These are phyloP conservation scores for Polietes domitor DNA, from an alignment of 2,888 invertebrate genomes.

Conservation along the genomic window DNA sequence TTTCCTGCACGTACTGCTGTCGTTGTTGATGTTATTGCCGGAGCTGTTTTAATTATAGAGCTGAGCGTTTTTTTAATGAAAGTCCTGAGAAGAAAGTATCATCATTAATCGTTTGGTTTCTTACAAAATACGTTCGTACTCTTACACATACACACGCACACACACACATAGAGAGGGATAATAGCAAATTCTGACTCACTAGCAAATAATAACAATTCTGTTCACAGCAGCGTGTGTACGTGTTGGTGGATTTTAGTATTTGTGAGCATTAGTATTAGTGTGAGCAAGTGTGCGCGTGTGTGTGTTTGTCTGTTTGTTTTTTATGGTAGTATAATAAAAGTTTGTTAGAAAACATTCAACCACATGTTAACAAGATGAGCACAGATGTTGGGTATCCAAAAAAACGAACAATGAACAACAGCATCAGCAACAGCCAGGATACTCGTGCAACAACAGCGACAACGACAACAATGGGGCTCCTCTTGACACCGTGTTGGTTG, in stretches of 20 bases:
- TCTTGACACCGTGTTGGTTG: no score
- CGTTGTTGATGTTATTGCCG: constrained; percentile 39
- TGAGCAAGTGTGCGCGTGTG: constrained; percentile 7
- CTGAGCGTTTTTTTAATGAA: constrained; percentile 45
- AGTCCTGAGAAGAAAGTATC: constrained; percentile 32
- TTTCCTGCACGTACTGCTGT: neutral
- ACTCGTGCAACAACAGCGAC: neutral
- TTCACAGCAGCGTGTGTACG: neutral
- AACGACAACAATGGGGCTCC: neutral
- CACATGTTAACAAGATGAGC: constrained; percentile 59
- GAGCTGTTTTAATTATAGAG: constrained; percentile 59
- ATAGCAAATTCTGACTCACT: neutral
- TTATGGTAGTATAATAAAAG: constrained; percentile 58
- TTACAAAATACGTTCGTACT: constrained; percentile 9
- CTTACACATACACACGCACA: neutral
- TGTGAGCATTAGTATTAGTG: neutral
- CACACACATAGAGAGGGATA: neutral
- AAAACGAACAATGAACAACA: neutral
- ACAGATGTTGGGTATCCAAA: constrained; percentile 33
- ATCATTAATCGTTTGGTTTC: constrained; percentile 57
- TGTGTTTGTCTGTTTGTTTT: constrained; percentile 38
- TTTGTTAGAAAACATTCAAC: constrained; percentile 57
- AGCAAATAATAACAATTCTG: constrained; percentile 41
- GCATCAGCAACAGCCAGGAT: neutral
- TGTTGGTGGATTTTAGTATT: neutral